Evolutionary conservation across 2,113 vertebrate species (phyloP), one percentile per base, ranked within the genome.

Genomic region (Coptodon rendalli): DNA sequence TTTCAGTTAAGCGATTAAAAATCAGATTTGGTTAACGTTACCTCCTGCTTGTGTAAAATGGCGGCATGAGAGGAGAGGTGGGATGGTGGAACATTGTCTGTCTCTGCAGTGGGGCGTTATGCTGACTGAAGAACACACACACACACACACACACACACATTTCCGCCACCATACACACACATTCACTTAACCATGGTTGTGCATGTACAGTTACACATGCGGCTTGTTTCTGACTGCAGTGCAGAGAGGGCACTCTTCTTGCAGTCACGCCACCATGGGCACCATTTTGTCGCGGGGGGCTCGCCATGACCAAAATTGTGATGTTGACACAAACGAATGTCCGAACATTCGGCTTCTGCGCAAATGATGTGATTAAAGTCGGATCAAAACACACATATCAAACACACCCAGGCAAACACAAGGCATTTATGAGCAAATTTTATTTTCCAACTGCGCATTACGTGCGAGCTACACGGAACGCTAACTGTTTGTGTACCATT

Each of bases 251-350:
- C 81, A 53, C 80, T 22, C 31, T 43, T 87, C 79, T 83, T 68
- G 61, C 87, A 94, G 86, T 87, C 91, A 91, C 80, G 83, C 93
- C 89, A 91, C 86, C 82, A 5, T 29, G 29, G 90, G 73, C 91
- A 93, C 95, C 95, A 95, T 96, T 96, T 96, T 95, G 94, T 91
- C 90, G 83, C 53, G 13, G 16, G 7, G 63, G 54, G 90, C 85
- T 87, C 76, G 24, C 81, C 86, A 83, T 36, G 50, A 84, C 83
- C 86, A 50, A 87, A 86, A 90, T 91, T 34, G 84, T 16, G 83
- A 89, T n/a, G 59, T 87, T 80, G 76, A 89, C 78, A 54, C 53
- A 57, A 82, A 83, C 57, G 19, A 31, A 81, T 29, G 90, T 87
- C 63, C 34, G 63, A 31, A 3, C 6, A n/a, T 83, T 87, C 14